phyloP scores from a whole-genome alignment of 2,113 vertebrate genomes.

The Ia io region DNA sequence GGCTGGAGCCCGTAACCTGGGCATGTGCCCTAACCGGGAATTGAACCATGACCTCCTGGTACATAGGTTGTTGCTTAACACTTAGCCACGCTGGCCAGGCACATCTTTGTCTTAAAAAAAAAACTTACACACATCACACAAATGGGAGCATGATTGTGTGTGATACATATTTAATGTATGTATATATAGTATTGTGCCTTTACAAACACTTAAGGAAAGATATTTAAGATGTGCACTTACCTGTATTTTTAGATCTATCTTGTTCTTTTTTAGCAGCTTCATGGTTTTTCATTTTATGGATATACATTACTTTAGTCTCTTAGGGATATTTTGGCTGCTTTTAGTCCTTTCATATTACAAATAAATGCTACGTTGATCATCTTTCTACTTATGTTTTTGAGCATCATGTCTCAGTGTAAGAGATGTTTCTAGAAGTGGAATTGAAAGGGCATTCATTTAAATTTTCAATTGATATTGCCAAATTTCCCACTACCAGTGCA shows the following conservation, averaged over 20 bases:
- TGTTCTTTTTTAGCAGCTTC: neutral
- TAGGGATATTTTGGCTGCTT: neutral
- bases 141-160: neutral
- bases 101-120: neutral
- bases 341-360: neutral
- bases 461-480: neutral
- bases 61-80: too few species aligned
- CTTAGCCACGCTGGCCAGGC: too few species aligned
- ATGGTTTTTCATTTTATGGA: neutral
- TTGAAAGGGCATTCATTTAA: neutral
- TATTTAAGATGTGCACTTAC: neutral
- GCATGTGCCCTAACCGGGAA: too few species aligned
- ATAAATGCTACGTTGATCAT: neutral
- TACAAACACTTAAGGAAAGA: neutral
- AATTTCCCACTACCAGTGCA: neutral
- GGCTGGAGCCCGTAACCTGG: too few species aligned
- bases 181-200: neutral
- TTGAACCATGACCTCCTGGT: too few species aligned
- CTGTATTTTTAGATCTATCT: neutral
- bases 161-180: neutral
- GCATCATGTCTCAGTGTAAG: neutral
- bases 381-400: neutral
- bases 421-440: conserved; percentile 6
- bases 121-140: neutral
- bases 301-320: neutral